A percentile compares a stretch with the other conserved stretches of the same genome.
Conservation (phyloP, 2,888 invertebrate genomes). For the Mesorhabditis sp. region DNA sequence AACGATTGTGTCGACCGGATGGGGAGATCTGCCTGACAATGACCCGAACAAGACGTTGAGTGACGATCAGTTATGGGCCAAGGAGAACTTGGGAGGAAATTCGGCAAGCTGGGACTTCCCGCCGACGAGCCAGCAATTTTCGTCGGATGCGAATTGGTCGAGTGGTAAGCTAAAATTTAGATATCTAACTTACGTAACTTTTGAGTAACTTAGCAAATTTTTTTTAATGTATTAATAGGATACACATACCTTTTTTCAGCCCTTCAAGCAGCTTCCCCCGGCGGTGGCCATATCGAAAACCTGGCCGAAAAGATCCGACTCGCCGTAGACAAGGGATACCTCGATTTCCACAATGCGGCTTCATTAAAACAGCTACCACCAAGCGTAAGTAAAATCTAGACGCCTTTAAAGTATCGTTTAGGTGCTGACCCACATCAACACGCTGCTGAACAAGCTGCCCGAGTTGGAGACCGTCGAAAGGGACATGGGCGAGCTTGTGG, state of each 20-base stretch:
- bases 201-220: background rate
- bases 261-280: background rate
- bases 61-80: background rate
- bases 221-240: background rate
- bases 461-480: constrained; percentile 30
- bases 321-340: constrained; percentile 35
- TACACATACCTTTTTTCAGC: background rate
- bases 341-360: background rate
- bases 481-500: constrained; percentile 17
- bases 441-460: constrained; percentile 28
- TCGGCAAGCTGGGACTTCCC: background rate
- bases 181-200: background rate
- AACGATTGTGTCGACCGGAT: constrained; percentile 39
- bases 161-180: background rate
- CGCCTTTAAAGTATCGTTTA: background rate
- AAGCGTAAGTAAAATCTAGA: background rate
- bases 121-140: background rate
- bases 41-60: constrained; percentile 38
- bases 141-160: background rate
- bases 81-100: background rate
- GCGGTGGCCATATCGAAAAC: constrained; percentile 14
- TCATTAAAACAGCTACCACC: background rate
- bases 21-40: constrained; percentile 45
- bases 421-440: constrained; percentile 25
- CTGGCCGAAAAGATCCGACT: constrained; percentile 34